Evolutionary conservation across 2,113 vertebrate species (phyloP), one percentile per base, ranked within the genome.

Genomic region (Pollachius pollachius): DNA sequence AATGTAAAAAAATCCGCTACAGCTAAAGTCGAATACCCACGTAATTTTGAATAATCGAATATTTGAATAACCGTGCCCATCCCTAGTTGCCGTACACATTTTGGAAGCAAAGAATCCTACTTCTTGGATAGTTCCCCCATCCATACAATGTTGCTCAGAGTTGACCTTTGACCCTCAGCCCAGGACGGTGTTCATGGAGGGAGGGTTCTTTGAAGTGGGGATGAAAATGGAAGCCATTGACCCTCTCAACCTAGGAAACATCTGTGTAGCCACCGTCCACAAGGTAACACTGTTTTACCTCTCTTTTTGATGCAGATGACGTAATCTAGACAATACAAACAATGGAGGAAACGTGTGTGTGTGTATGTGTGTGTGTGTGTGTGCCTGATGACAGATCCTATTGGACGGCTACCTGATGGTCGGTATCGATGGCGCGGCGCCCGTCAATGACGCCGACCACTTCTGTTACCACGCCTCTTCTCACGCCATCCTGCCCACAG

Each of bases 201-300:
- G 93, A 0, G 86, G 91, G 25, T 98, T 94, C 93, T 99, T 98
- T 73, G 92, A 95, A 73, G 90, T 92, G 72, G 95, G 95, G 63
- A 98, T 99, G 97, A 99, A 98, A 77, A 88, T 99, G 64, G 97
- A 99, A 85, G 96, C 95, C 37, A 95, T 99, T 15, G 96, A 99
- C 77, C 97, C 96, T 1, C 87, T 99, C 27, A 99, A 98, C 74
- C 87, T 98, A 77, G 95, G 96, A 70, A 98, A 92, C 83, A 98
- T 99, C 87, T 98, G 95, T 3, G 97, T 98, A 74, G 95, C 96
- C n/a, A 95, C 95, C n/a, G 86, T 99, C 67, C 93, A 93, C 77
- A 97, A 96, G 94, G 97, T 97, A 79, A 84, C 70, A 48, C 7
- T 16, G 18, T 13, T 27, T n/a, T n/a, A 1, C 8, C n/a, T 21